Evolutionary conservation across 2,888 invertebrate species (phyloP), one percentile per base, ranked within the genome.

Genomic region (Tortrix viridana): DNA sequence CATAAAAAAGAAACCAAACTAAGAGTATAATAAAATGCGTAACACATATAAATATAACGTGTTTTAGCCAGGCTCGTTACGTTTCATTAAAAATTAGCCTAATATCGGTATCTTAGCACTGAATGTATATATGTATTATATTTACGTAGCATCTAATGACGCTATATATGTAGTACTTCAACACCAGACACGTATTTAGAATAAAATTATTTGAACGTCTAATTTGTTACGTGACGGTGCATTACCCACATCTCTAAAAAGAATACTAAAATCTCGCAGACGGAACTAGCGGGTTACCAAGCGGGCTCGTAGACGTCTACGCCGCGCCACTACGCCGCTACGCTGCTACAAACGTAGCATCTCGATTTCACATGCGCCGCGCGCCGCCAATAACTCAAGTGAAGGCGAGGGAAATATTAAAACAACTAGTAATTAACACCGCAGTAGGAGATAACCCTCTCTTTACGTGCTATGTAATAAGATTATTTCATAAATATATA

Each of bases 321-420:
- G 75, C 65, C 62, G 75, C 76, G 59, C 63, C 60, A 54, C 41
- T n/a, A 26, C 26, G 26, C 32, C 12, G 72, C 74, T 77, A 77
- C 76, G 76, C 65, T 63, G 75, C 76, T 76, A 80, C 80, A 72
- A 72, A 69, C 76, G 77, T 76, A 73, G 76, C 73, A 69, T 65
- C 60, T 65, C 70, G 68, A 78, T 80, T 82, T 80, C 76, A 77
- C 79, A 85, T 81, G 78, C 85, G 68, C 73, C 74, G 79, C 86
- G 83, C 86, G 84, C 77, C 81, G 72, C 76, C 79, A 80, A 85
- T 86, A 86, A 84, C 80, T 86, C 82, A 85, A 79, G 79, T 71
- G 69, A 71, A 70, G 77, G 74, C 73, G 73, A 73, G 74, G 76
- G 76, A 84, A 82, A 79, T 83, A 84, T 84, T 82, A 81, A 79